These are phyloP conservation scores for Aspidoscelis tigris DNA, from an alignment of 2,113 vertebrate species.

Conservation along the genomic window DNA sequence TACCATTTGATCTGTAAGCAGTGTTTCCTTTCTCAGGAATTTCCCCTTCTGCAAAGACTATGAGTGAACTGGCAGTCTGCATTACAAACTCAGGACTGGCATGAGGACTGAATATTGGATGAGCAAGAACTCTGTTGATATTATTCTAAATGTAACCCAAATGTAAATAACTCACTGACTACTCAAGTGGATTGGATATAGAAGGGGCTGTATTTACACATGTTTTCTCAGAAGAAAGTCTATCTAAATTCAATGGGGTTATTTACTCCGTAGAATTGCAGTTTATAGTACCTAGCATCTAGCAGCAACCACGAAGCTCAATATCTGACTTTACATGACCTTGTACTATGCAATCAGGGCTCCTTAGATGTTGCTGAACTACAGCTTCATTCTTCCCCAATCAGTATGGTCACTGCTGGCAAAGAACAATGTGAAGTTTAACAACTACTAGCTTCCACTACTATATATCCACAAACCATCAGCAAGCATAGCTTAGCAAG, in stretches of 20 bases:
- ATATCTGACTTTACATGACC: no score
- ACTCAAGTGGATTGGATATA: no score
- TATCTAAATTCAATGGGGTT: neutral
- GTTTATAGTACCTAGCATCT: neutral
- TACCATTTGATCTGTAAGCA: conserved; percentile 52
- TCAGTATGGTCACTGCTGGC: no score
- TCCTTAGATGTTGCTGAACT: no score
- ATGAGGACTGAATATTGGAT: neutral
- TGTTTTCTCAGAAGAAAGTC: neutral
- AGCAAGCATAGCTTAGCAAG: no score
- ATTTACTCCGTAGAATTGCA: neutral
- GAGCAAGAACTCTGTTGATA: neutral
- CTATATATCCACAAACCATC: no score
- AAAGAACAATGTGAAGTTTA: no score
- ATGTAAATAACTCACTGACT: no score
- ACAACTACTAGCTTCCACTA: no score
- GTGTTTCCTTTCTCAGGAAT: conserved; percentile 16
- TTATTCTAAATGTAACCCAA: neutral
- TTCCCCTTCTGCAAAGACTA: neutral
- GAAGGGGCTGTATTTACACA: neutral
- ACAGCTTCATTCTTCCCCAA: no score
- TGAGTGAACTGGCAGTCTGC: conserved; percentile 31
- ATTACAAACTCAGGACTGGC: neutral
- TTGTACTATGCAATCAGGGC: no score
- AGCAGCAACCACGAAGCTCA: no score